Evolutionary conservation across 2,888 invertebrate species (phyloP), one percentile per base, ranked within the genome.

Genomic region (Drosophila anceps): DNA sequence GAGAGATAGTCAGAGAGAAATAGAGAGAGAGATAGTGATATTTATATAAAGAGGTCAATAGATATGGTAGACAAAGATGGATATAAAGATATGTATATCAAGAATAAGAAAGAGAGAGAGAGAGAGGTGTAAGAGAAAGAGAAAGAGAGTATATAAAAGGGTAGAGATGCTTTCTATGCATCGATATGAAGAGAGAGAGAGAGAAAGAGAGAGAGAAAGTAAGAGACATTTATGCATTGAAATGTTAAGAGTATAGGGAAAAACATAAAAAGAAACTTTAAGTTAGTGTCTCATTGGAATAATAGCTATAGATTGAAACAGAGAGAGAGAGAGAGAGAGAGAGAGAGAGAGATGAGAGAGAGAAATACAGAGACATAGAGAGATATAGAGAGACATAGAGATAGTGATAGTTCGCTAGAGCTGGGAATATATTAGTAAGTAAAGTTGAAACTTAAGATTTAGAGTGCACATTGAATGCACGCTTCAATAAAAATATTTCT

Each of bases 371-470:
- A n/a, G n/a, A n/a, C n/a, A 24, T 3, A 27, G 15, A 27, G 4
- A 15, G 20, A 20, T 6, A 39, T 4, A 44, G 9, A 8, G 41
- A 48, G 13, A 24, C 0, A 44, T 13, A 24, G 44, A 46, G 27
- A n/a, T n/a, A 15, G 15, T 15, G 4, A 15, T 20, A 20, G 12
- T 6, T 43, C 12, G 20, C 20, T 3, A 48, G 37, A 53, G 41
- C 35, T 20, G 55, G 61, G 53, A 67, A 69, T 79, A 67, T 69
- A 13, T 51, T 33, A 55, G 62, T 73, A 63, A 65, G 57, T 54
- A 58, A 10, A 54, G 20, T 50, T 58, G 59, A n/a, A 31, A 20
- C 9, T 31, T 15, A 18, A 33, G 10, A 48, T n/a, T 35, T 18
- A 27, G 18, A 18, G 39, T 55, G 58, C 44, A 44, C 18, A 12